phyloP scores from a whole-genome alignment of 2,888 invertebrate species.

The Noctua pronuba region DNA sequence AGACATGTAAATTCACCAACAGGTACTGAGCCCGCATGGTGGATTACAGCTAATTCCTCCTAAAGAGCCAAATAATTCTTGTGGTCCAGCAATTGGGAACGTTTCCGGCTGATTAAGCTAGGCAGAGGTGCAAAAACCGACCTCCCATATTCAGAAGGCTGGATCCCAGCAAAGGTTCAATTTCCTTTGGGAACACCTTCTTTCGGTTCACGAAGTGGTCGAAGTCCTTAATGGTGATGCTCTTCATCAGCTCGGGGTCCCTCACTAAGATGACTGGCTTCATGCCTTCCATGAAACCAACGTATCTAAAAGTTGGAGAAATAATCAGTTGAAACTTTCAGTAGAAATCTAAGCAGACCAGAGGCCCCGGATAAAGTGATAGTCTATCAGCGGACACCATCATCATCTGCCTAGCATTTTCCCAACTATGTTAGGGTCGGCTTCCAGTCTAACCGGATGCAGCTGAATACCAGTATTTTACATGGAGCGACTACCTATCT shows the following conservation, averaged over 20 bases:
- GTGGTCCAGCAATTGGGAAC: neutral
- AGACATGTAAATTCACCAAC: neutral
- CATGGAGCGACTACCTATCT: no score
- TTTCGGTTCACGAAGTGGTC: conserved; percentile 88
- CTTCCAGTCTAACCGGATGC: no score
- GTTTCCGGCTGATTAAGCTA: neutral
- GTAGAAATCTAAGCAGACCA: neutral
- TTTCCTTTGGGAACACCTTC: conserved; percentile 75
- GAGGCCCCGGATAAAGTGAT: neutral
- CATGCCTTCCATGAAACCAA: conserved; percentile 83
- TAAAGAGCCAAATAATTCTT: neutral
- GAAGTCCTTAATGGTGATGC: conserved; percentile 89
- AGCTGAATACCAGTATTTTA: no score
- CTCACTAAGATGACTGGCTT: conserved; percentile 82
- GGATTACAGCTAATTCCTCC: no score
- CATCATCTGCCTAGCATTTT: no score
- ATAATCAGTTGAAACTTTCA: neutral
- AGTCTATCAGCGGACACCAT: neutral
- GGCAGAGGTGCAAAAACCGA: conserved; percentile 30
- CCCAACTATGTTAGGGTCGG: no score
- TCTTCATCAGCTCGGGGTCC: conserved; percentile 88
- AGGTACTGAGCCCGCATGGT: neutral
- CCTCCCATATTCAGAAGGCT: conserved; percentile 77
- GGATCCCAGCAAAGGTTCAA: conserved; percentile 81
- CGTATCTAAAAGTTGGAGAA: conserved; percentile 75